Percentiles rank a stretch among this genome's conserved stretches.
These are phyloP conservation scores for Notodonta ziczac DNA, from an alignment of 2,888 invertebrate genomes.

Conservation along the genomic window DNA sequence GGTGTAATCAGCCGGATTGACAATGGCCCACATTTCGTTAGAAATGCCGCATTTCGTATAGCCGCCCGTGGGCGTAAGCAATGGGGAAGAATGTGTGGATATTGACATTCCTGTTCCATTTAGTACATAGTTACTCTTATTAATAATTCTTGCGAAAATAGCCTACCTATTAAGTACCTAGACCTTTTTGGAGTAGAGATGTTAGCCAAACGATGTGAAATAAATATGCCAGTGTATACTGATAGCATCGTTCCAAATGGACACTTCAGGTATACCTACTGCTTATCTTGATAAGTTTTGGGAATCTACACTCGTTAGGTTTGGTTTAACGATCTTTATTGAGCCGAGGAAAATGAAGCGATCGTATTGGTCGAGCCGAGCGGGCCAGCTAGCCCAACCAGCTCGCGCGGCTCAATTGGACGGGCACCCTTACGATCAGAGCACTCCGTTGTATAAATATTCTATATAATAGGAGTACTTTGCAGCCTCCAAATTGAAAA, in stretches of 20 bases:
- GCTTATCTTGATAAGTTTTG: background rate
- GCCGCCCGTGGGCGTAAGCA: constrained; percentile 20
- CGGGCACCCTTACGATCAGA: too few relatives aligned
- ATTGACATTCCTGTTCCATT: constrained; percentile 16
- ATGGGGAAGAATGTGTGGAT: constrained; percentile 22
- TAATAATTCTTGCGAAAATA: background rate
- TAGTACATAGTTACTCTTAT: too few relatives aligned
- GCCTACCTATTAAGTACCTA: background rate
- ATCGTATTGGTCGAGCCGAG: too few relatives aligned
- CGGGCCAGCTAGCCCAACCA: too few relatives aligned
- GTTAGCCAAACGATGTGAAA: background rate
- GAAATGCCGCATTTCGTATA: constrained; percentile 13
- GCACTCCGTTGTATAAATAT: too few relatives aligned
- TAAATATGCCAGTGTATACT: background rate
- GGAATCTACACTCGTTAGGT: too few relatives aligned
- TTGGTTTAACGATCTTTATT: too few relatives aligned
- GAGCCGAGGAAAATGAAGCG: too few relatives aligned
- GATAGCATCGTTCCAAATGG: background rate
- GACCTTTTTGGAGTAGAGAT: background rate
- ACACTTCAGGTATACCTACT: background rate
- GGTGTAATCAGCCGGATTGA: constrained; percentile 41
- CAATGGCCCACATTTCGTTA: constrained; percentile 30
- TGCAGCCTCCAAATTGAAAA: too few relatives aligned
- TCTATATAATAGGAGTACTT: too few relatives aligned
- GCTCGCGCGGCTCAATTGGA: too few relatives aligned